Base-by-base conservation (phyloP, 2,888 invertebrate genomes). In the Parnassius orleans region DNA sequence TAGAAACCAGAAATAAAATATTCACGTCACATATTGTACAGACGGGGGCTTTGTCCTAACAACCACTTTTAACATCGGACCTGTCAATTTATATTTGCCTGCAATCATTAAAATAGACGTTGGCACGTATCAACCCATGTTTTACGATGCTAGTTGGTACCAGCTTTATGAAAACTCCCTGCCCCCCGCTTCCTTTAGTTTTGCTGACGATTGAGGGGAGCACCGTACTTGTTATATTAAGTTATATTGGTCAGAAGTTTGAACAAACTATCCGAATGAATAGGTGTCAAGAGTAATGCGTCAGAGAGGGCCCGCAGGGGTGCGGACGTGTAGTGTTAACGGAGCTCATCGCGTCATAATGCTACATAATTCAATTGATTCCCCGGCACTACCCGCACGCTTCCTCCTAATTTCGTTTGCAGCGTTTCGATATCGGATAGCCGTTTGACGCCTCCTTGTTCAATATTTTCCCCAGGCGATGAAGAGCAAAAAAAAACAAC, bases 401-500 rank as follows among this genome's bases (percentile, higher is more conserved):
- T 87, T 84, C 81, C 78, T 80, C 72, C 74, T 90, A 91, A 91
- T 90, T 90, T 90, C 87, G 86, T 91, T 90, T 87, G 74, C 73
- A 85, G 75, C 90, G 88, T 90, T 90, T 90, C 90, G 90, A 90
- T 91, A 91, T 91, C 88, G 84, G 90, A 91, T 91, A 86, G 78
- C 75, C 83, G 84, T 76, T 85, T 83, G 81, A 86, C 86, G 84
- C 84, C 85, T 87, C 80, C 85, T 87, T 80, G 78, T 72, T 78
- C 83, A 80, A 81, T 87, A 33, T 83, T 81, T 84, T 84, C 78
- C 78, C 76, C 77, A 14, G 14, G 48, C 48, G 48, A 5, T 75
- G 74, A 70, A 68, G 69, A 65, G 53, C 65, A 68, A 75, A 79
- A 86, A 83, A 81, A 83, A 81, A 80, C 65, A 66, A 59, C 65